Base-by-base conservation (phyloP, 2,797 vertebrate species). In the Tadarida brasiliensis region DNA sequence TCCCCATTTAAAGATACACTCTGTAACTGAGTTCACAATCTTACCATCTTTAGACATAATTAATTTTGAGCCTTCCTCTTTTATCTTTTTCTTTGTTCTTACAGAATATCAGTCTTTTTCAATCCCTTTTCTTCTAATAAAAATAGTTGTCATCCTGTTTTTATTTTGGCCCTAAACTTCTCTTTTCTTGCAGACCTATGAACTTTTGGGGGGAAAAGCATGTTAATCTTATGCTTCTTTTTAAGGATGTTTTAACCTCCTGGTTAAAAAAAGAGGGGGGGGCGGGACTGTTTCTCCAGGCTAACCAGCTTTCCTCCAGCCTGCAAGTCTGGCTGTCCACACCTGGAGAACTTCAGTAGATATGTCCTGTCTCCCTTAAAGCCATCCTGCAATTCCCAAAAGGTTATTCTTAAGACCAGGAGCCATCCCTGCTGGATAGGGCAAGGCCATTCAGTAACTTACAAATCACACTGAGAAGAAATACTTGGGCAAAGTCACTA, bases 81-180 rank as follows among this genome's bases (percentile, higher is more conserved):
- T 90, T 76, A 80, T 65, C 67, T 95, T 73, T 82, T 89, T 87
- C 47, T 91, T 73, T 81, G 10, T 85, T 92, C 71, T 85, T 44
- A 26, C 1, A 16, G 33, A 65, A 16, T 80, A 20, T 35, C 67
- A 28, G 3, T 73, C 33, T 78, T 84, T 70, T 70, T 88, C 12
- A 44, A 77, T 93, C 49, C 26, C 49, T 57, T 95, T 65, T 71
- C 74, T 85, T 94, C 65, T 44, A 47, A 49, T 94, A 87, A 94
- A 81, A 84, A 54, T 85, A 61, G 30, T 87, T 83, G 90, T 61
- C 16, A 44, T 74, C 15, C 33, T 86, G 28, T 83, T 78, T 90
- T 47, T 67, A 70, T 80, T 96, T 85, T 63, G 57, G 47, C 63
- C 59, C 15, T 91, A 49, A 49, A 54, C 20, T 44, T 92, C 67